Evolutionary conservation across 2,888 invertebrate genomes (phyloP).

Genomic region (Eristalinus sepulchralis): DNA sequence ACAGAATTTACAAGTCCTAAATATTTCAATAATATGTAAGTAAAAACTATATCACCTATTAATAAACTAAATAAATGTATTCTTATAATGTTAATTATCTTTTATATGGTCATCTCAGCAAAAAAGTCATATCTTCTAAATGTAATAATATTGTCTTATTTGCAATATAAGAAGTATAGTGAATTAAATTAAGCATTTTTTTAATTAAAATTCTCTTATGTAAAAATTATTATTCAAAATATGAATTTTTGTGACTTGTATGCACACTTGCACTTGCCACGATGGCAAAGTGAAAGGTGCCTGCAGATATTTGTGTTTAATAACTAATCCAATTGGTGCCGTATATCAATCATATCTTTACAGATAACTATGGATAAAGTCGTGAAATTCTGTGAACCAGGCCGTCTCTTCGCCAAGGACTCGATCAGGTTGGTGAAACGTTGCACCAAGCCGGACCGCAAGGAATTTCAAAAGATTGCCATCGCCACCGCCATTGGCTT

Average conservation of each 20-base stretch:
- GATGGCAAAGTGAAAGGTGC: conserved; percentile 52
- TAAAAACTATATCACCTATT: not conserved
- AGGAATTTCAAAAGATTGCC: conserved; percentile 99
- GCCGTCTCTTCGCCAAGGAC: conserved; percentile 98
- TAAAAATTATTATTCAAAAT: no score
- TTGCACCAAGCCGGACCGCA: conserved; percentile 99
- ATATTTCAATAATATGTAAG: conserved; percentile 47
- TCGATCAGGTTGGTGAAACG: conserved; percentile 98
- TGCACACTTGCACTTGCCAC: conserved; percentile 36
- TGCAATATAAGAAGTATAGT: no score
- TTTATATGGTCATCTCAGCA: not conserved
- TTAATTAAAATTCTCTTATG: no score
- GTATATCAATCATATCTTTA: not conserved
- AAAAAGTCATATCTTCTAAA: no score
- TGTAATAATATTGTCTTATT: no score
- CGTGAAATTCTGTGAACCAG: conserved; percentile 95
- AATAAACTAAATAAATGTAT: no score
- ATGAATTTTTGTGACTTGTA: not conserved
- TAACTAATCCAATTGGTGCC: not conserved
- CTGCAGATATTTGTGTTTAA: not conserved
- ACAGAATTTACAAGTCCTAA: not conserved
- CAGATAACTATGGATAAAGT: conserved; percentile 95
- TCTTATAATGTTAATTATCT: not conserved
- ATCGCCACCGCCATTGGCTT: conserved; percentile 99
- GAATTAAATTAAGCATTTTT: not conserved